Percentiles rank a stretch among this genome's conserved stretches.
Evolutionary conservation across 2,888 invertebrate species (phyloP).

Genomic region (Nymphalis polychloros): DNA sequence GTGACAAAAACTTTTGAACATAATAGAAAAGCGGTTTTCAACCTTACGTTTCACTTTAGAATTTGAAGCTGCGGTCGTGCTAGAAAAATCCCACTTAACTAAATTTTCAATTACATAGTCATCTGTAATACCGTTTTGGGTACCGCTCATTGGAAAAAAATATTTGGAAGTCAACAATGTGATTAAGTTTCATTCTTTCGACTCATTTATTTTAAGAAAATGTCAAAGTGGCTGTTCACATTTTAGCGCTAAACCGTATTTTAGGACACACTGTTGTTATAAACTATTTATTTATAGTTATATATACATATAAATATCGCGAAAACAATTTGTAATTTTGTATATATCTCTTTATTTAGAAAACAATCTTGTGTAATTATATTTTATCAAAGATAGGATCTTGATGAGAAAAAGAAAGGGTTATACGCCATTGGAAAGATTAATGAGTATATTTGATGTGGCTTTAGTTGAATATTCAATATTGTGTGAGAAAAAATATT

Average conservation of each 20-base stretch:
- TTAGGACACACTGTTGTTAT: not conserved
- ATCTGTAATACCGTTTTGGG: constrained; percentile 67
- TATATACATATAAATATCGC: too few relatives aligned
- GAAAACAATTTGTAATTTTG: not conserved
- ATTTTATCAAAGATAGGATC: constrained; percentile 13
- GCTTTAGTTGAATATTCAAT: constrained; percentile 38
- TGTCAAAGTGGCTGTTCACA: not conserved
- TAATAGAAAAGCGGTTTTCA: constrained; percentile 68
- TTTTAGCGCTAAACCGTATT: not conserved
- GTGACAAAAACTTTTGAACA: constrained; percentile 69
- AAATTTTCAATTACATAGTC: constrained; percentile 64
- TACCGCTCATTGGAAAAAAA: constrained; percentile 66
- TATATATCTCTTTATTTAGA: not conserved
- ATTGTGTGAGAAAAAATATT: constrained; percentile 64
- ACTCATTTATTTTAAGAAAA: not conserved
- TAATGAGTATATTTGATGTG: constrained; percentile 8
- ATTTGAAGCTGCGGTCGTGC: constrained; percentile 71
- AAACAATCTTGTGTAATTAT: not conserved
- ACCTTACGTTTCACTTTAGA: constrained; percentile 70
- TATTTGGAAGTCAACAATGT: constrained; percentile 28
- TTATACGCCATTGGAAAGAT: constrained; percentile 3
- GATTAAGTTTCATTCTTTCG: constrained; percentile 1
- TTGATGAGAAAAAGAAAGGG: constrained; percentile 16
- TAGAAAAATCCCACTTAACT: constrained; percentile 58
- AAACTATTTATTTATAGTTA: too few relatives aligned